Evolutionary conservation across 92 coral and sea anemone genomes (phyloP).

Genomic region (Virgularia gustaviana): DNA sequence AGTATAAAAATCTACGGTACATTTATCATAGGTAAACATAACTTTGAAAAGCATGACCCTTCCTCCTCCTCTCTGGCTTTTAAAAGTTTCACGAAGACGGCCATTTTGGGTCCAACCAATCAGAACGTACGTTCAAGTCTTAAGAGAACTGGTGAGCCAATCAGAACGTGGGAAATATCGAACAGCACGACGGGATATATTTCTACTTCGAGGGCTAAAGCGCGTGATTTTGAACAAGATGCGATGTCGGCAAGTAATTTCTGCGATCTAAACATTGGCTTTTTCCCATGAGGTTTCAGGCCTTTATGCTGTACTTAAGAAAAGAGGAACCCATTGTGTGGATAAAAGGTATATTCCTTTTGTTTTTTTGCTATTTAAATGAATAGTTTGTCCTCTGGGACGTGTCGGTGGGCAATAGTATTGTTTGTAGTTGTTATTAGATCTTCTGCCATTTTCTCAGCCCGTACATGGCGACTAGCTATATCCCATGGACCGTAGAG

Average conservation of each 20-base stretch:
- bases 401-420: not conserved
- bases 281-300: constrained; percentile 19
- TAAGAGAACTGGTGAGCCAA: constrained; percentile 27
- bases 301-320: not conserved
- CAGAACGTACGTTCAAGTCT: not conserved
- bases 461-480: not conserved
- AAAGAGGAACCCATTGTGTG: not conserved
- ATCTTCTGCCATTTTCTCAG: constrained; percentile 9
- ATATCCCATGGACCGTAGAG: too few relatives aligned
- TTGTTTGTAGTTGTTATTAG: not conserved
- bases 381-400: not conserved
- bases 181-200: constrained; percentile 85
- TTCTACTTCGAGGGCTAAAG: constrained; percentile 93
- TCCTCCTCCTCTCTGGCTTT: constrained; percentile 12
- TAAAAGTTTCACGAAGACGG: not conserved
- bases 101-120: not conserved
- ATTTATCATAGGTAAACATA: not conserved
- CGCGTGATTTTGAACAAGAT: constrained; percentile 99
- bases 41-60: not conserved
- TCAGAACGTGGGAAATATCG: constrained; percentile 48
- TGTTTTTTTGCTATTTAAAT: not conserved
- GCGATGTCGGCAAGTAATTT: constrained; percentile 39
- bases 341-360: constrained; percentile 4
- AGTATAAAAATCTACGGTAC: not conserved
- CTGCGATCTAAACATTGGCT: not conserved